phyloP scores from a whole-genome alignment of 1,140 invertebrate genomes.

The Brachionus paranguensis region DNA sequence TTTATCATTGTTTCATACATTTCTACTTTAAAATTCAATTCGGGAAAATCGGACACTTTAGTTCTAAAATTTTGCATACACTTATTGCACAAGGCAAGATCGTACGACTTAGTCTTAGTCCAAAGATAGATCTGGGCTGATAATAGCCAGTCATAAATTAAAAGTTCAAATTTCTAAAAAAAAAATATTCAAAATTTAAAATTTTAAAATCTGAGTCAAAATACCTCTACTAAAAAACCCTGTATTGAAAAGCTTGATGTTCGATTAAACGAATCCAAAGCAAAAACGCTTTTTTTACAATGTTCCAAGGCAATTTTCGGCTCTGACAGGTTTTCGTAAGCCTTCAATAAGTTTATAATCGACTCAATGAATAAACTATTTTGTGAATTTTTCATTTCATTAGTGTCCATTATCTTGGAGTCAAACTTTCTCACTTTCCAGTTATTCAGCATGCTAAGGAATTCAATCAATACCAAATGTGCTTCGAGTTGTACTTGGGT shows the following conservation, averaged over 20 bases:
- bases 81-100: neutral
- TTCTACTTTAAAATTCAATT: conserved; percentile 24
- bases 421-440: conserved; percentile 24
- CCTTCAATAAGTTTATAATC: neutral
- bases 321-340: neutral
- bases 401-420: neutral
- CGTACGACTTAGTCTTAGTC: neutral
- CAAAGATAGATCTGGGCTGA: neutral
- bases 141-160: conserved; percentile 18
- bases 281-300: neutral
- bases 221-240: neutral
- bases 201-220: neutral
- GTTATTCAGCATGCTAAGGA: neutral
- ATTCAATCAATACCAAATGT: neutral
- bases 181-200: neutral
- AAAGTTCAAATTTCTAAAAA: conserved; percentile 15
- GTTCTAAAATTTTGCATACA: neutral
- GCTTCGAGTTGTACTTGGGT: neutral
- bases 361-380: neutral
- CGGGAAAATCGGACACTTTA: neutral
- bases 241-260: neutral
- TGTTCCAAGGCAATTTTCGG: neutral
- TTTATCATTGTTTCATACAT: conserved; percentile 25
- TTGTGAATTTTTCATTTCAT: neutral
- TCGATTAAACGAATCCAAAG: neutral